Percentiles rank a stretch among this genome's conserved stretches.
phyloP scores from a whole-genome alignment of 2,797 vertebrate genomes.

The Thamnophis elegans region DNA sequence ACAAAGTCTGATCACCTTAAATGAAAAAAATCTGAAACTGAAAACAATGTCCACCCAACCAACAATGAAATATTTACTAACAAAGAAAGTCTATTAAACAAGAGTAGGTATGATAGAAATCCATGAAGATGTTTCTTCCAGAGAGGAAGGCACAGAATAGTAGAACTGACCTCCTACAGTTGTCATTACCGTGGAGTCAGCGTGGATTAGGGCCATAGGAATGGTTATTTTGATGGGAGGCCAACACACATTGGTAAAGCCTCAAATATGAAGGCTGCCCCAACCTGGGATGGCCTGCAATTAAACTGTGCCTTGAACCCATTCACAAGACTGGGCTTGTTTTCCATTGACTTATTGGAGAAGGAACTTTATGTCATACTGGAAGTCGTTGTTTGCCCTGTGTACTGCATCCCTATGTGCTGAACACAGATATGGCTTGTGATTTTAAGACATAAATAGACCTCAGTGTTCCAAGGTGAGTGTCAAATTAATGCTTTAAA shows the following conservation, averaged over 20 bases:
- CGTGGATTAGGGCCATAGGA: background rate
- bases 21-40: background rate
- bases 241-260: conserved; percentile 23
- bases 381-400: conserved; percentile 30
- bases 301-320: conserved; percentile 20
- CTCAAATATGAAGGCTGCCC: conserved; percentile 29
- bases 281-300: conserved; percentile 15
- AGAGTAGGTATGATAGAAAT: background rate
- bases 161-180: background rate
- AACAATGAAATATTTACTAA: background rate
- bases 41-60: background rate
- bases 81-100: background rate
- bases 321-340: conserved; percentile 33
- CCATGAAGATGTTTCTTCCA: background rate
- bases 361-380: conserved; percentile 35
- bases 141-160: background rate
- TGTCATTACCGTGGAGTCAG: background rate
- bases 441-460: conserved; percentile 37
- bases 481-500: conserved; percentile 41
- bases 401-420: conserved; percentile 22
- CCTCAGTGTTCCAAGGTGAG: conserved; percentile 34
- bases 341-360: conserved; percentile 31
- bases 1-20: background rate
- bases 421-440: conserved; percentile 35
- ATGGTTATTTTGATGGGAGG: conserved; percentile 21